Base-by-base conservation (phyloP, 2,888 invertebrate genomes). In the Diaprepes abbreviatus region DNA sequence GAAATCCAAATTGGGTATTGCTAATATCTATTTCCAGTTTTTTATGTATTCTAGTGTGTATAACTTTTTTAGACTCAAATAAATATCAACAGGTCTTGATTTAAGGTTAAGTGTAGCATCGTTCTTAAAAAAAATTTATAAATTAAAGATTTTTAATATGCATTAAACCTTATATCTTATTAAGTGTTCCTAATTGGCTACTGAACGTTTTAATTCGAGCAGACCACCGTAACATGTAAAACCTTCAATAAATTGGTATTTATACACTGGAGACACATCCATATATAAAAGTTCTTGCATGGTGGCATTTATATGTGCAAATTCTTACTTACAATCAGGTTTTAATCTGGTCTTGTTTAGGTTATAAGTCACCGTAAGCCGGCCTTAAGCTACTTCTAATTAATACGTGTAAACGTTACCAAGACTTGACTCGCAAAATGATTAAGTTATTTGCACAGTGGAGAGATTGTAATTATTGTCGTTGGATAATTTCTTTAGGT, bases 311-410 rank as follows among this genome's bases (percentile, higher is more conserved):
- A 66, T 58, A 59, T 52, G 69, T 58, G 58, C 59, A 59, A 69
- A 59, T 64, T 58, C 69, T 43, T 43, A 16, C 31, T 43, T 33
- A 64, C 58, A 64, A 69, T 63, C 69, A 69, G 63, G 69, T 69
- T 69, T 63, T 69, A 63, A 63, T 58, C 64, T 63, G 63, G 63
- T 48, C 69, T 64, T 69, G 69, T 63, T 55, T 65, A 65, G 65
- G 65, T 65, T 69, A 54, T 67, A 67, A 67, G 67, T 67, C 67
- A 67, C 57, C 45, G 60, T 62, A 62, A 67, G 67, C 67, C 48
- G 43, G 67, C 67, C 57, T 67, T 67, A 67, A 67, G 67, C 67
- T 57, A 62, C 67, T 55, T 67, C 67, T 67, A 67, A 67, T 67
- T 67, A 67, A 67, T 67, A 67, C 62, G 67, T 67, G 67, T 67